Percentiles rank a stretch among this genome's conserved stretches.
Conservation (phyloP, 2,113 vertebrate species). For the Centropus unirufus region DNA sequence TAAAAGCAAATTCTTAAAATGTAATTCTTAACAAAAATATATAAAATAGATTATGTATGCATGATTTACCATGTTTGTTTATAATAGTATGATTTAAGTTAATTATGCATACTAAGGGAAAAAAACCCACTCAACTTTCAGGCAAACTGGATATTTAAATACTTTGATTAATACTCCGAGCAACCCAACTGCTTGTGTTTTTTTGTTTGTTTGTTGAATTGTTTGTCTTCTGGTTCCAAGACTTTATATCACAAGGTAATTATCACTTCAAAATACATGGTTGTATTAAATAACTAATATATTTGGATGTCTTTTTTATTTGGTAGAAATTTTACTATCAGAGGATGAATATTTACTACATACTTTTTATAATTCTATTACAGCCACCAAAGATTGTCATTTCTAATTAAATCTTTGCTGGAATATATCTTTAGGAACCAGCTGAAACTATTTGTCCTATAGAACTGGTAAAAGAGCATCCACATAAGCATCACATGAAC, state of each 20-base stretch:
- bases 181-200: not conserved
- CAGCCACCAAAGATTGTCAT: not conserved
- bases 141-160: not conserved
- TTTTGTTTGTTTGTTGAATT: not conserved
- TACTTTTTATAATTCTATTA: not conserved
- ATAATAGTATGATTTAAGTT: not conserved
- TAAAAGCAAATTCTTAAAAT: not conserved
- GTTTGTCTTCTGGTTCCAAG: not conserved
- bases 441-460: not conserved
- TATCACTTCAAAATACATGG: not conserved
- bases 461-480: not conserved
- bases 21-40: not conserved
- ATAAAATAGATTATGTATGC: not conserved
- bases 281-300: not conserved
- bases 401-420: not conserved
- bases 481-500: not conserved
- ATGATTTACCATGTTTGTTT: not conserved
- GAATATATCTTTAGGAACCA: not conserved
- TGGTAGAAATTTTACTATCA: not conserved
- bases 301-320: not conserved
- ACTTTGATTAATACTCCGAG: not conserved
- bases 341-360: not conserved
- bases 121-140: not conserved
- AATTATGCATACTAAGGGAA: not conserved
- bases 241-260: not conserved